These are phyloP conservation scores for Phaethornis superciliosus DNA, from an alignment of 2,113 vertebrate genomes.

Conservation along the genomic window DNA sequence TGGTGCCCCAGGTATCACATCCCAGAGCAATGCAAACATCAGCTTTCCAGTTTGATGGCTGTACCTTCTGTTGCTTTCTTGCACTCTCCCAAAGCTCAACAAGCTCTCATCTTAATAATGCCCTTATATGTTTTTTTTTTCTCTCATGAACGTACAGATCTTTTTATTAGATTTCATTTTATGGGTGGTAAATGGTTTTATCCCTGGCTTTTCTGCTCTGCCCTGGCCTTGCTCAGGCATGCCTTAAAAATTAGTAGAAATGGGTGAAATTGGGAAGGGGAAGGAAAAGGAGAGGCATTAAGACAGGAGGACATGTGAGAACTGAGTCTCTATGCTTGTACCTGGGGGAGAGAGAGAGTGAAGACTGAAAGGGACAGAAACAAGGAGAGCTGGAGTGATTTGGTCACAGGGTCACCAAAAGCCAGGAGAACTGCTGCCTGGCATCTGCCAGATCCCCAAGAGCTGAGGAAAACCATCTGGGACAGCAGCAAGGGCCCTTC, in stretches of 20 bases:
- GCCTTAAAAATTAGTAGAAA: background rate
- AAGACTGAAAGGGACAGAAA: background rate
- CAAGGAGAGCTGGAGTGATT: background rate
- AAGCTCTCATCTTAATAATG: background rate
- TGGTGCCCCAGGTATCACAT: background rate
- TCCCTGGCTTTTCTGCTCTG: rapidly evolving
- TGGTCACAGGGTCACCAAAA: background rate
- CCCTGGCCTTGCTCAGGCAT: background rate
- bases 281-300: background rate
- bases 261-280: background rate
- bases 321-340: background rate
- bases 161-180: background rate
- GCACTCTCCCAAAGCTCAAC: background rate
- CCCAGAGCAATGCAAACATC: background rate
- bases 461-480: background rate
- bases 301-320: background rate
- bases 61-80: background rate
- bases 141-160: background rate
- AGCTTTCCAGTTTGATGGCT: background rate
- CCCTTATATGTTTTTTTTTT: background rate
- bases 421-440: rapidly evolving
- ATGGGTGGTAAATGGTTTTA: background rate
- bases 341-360: background rate
- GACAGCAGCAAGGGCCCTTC: background rate
- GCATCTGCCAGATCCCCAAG: background rate